Evolutionary conservation across 2,113 vertebrate species (phyloP).

Genomic region (Lampris incognitus): DNA sequence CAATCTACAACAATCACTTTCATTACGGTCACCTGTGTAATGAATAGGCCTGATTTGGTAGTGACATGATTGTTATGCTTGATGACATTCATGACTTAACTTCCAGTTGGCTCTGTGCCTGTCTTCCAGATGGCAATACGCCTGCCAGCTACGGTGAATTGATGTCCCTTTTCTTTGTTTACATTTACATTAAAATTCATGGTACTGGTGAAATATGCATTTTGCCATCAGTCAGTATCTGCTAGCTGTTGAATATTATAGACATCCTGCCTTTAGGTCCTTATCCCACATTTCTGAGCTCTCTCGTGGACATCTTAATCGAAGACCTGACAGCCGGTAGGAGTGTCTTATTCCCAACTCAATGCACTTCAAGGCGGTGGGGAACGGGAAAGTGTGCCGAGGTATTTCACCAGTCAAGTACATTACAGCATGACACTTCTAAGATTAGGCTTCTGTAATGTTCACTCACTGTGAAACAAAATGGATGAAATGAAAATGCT

Average conservation of each 20-base stretch:
- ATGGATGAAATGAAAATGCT: constrained; percentile 62
- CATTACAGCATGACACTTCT: neutral
- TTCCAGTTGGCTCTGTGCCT: constrained; percentile 79
- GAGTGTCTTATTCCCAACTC: constrained; percentile 15
- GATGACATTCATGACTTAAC: constrained; percentile 79
- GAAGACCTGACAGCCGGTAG: constrained; percentile 37
- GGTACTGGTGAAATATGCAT: constrained; percentile 45
- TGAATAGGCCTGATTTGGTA: constrained; percentile 67
- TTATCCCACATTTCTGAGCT: constrained; percentile 45
- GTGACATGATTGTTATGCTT: constrained; percentile 80
- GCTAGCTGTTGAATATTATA: constrained; percentile 49
- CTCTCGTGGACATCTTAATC: constrained; percentile 48
- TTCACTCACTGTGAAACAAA: constrained; percentile 53
- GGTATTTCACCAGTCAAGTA: constrained; percentile 18
- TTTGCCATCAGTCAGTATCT: constrained; percentile 53
- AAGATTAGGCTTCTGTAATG: constrained; percentile 28
- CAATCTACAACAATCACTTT: constrained; percentile 28
- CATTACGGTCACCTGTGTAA: constrained; percentile 57
- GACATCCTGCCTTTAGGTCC: constrained; percentile 44
- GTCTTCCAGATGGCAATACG: constrained; percentile 78
- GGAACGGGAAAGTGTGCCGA: constrained; percentile 6
- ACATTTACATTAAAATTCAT: constrained; percentile 68
- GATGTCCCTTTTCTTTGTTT: constrained; percentile 66
- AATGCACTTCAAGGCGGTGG: constrained; percentile 21
- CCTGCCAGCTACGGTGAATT: constrained; percentile 68